phyloP scores from a whole-genome alignment of 2,888 invertebrate species.

The Drosophila colorata region DNA sequence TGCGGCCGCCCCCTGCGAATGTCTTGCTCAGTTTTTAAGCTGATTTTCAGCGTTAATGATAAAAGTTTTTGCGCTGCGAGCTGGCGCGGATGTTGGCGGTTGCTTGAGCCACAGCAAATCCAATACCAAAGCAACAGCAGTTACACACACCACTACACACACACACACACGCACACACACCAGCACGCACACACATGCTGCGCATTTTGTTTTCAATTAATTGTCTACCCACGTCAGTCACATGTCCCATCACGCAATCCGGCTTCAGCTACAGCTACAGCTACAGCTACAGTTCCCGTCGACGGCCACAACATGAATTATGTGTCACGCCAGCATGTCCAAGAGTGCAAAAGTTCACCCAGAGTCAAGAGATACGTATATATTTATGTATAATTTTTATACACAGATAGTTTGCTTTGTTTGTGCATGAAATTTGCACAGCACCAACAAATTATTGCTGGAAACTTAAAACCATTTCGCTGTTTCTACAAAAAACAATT shows the following conservation, averaged over 20 bases:
- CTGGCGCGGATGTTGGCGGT: slow-evolving; percentile 18
- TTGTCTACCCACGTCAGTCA: slow-evolving; percentile 76
- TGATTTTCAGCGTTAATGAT: slow-evolving; percentile 74
- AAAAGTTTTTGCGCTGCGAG: slow-evolving; percentile 58
- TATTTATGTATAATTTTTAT: background rate
- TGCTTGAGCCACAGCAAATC: slow-evolving; percentile 3
- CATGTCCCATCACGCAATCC: slow-evolving; percentile 52
- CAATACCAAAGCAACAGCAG: slow-evolving; percentile 20
- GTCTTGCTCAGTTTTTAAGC: slow-evolving; percentile 62
- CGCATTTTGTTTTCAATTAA: slow-evolving; percentile 69
- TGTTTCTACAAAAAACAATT: background rate
- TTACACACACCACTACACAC: background rate
- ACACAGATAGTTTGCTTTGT: background rate
- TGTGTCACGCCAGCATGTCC: slow-evolving; percentile 45
- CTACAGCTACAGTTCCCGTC: slow-evolving; percentile 11
- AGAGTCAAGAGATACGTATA: slow-evolving; percentile 14
- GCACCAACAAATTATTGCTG: background rate
- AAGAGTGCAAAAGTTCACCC: slow-evolving; percentile 33
- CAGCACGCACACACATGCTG: slow-evolving; percentile 1
- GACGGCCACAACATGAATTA: slow-evolving; percentile 51
- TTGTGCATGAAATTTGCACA: too few species aligned
- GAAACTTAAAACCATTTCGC: background rate
- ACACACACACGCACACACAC: slow-evolving; percentile 1
- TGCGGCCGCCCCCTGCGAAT: slow-evolving; percentile 14
- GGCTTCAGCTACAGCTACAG: background rate